A percentile compares a stretch with the other conserved stretches of the same genome.
Evolutionary conservation across 2,888 invertebrate genomes (phyloP).

Genomic region (Lithophane leautieri): DNA sequence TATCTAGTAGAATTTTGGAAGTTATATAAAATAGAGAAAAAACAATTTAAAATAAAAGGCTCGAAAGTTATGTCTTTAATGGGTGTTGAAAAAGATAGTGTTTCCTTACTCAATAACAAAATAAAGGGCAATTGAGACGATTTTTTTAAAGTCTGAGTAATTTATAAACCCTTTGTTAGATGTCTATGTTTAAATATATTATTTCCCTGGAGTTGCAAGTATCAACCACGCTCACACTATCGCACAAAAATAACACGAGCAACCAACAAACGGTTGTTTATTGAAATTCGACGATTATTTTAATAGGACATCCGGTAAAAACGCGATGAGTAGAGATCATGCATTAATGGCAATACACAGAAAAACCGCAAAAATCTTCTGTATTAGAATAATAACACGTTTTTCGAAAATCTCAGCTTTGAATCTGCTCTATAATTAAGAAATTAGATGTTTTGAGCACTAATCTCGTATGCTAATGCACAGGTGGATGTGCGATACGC

Average conservation of each 20-base stretch:
- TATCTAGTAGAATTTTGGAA: background rate
- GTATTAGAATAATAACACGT: slow-evolving; percentile 85
- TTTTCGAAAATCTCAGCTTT: slow-evolving; percentile 45
- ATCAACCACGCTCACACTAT: slow-evolving; percentile 70
- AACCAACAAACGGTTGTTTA: slow-evolving; percentile 83
- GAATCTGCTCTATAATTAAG: slow-evolving; percentile 64
- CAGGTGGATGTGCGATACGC: slow-evolving; percentile 77
- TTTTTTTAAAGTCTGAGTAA: no score
- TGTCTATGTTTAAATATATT: no score
- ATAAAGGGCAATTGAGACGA: no score
- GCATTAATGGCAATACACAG: slow-evolving; percentile 72
- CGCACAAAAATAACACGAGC: slow-evolving; percentile 73
- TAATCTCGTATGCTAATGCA: slow-evolving; percentile 83
- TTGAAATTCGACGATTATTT: slow-evolving; percentile 88
- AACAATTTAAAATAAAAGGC: background rate
- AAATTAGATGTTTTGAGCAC: slow-evolving; percentile 76
- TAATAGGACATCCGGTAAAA: slow-evolving; percentile 87
- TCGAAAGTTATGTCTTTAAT: no score
- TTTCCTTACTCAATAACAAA: no score
- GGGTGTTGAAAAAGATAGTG: no score
- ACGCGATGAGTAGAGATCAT: slow-evolving; percentile 73
- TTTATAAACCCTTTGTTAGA: no score
- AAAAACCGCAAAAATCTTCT: slow-evolving; percentile 64
- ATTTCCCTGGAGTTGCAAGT: slow-evolving; percentile 62
- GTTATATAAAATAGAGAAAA: background rate